These are phyloP conservation scores for Gymnoscopelus braueri DNA, from an alignment of 2,797 vertebrate genomes.

Conservation along the genomic window DNA sequence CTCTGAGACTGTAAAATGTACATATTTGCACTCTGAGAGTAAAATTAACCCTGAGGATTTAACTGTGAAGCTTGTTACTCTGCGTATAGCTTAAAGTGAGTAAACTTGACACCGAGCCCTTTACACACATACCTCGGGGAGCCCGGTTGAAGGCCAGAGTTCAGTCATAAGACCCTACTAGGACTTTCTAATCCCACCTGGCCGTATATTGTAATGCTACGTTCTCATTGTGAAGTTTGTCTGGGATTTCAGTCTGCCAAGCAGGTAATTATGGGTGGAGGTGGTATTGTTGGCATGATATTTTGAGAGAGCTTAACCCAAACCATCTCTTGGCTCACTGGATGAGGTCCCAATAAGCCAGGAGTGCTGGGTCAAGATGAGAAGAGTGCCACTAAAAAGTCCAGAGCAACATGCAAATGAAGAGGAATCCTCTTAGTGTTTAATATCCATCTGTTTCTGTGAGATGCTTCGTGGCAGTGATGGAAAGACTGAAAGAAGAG, in stretches of 20 bases:
- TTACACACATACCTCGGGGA: constrained; percentile 28
- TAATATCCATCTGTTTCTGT: constrained; percentile 76
- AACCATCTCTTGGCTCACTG: constrained; percentile 31
- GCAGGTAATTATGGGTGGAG: constrained; percentile 52
- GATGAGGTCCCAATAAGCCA: constrained; percentile 56
- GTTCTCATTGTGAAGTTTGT: constrained; percentile 34
- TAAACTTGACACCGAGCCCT: constrained; percentile 35
- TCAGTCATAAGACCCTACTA: constrained; percentile 29
- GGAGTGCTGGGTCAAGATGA: constrained; percentile 67
- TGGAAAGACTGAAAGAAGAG: constrained; percentile 31
- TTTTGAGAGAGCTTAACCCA: constrained; percentile 59
- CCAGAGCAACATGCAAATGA: constrained; percentile 54
- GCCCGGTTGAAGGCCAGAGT: constrained; percentile 40
- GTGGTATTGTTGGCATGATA: constrained; percentile 7
- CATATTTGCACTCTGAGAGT: too few relatives aligned
- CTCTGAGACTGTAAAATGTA: not conserved
- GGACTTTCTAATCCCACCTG: constrained; percentile 61
- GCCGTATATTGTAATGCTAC: constrained; percentile 42
- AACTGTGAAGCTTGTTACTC: constrained; percentile 5
- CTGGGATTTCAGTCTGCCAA: constrained; percentile 48
- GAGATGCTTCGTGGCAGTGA: constrained; percentile 38
- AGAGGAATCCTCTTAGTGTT: constrained; percentile 77
- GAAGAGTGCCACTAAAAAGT: constrained; percentile 59
- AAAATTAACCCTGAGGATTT: too few relatives aligned
- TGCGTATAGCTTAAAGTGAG: constrained; percentile 5